Base-by-base conservation (phyloP, 1,140 invertebrate genomes). In the Leptinotarsa lineolata region DNA sequence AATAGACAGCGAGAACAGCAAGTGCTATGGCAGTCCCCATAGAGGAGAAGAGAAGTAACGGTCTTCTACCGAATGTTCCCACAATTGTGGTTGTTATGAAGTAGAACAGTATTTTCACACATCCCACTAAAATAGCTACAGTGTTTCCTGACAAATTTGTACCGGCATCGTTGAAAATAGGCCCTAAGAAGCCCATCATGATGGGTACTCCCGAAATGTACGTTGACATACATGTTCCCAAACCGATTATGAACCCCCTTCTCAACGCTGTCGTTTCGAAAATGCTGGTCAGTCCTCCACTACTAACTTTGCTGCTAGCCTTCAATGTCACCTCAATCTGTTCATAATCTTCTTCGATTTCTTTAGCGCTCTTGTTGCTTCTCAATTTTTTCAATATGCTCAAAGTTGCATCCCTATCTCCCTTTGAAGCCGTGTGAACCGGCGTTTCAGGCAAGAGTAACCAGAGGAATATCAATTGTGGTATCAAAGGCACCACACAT, bases 371-470 rank as follows among this genome's bases (percentile, higher is more conserved):
- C 22, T 68, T 68, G 21, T 48, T 22, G 21, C 21, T 58, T 24
- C 67, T 54, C n/a, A 68, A 24, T 68, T 68, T 68, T 30, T 54
- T 58, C 20, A 68, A 16, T 46, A 8, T 45, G 15, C 12, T 48
- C 12, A 21, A 4, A 0, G 30, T 20, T 21, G 39, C 6, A 1
- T 59, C n/a, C 0, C 22, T n/a, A 5, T 39, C 39, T 46, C 61
- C 54, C 12, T 48, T 65, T 2, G 15, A n/a, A 20, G 44, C 15
- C 3, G 22, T 13, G 24, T 20, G 22, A 13, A 70, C 39, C 2
- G 67, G 67, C 8, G 44, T 21, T 68, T 68, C 67, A 22, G 67
- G 46, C 2, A 21, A 8, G 4, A 68, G 21, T 18, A 24, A 5
- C 13, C 46, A 54, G 18, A 22, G 22, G 12, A 68, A 46, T 20